phyloP scores from a whole-genome alignment of 2,888 invertebrate genomes.

The Stenodera caucasica region DNA sequence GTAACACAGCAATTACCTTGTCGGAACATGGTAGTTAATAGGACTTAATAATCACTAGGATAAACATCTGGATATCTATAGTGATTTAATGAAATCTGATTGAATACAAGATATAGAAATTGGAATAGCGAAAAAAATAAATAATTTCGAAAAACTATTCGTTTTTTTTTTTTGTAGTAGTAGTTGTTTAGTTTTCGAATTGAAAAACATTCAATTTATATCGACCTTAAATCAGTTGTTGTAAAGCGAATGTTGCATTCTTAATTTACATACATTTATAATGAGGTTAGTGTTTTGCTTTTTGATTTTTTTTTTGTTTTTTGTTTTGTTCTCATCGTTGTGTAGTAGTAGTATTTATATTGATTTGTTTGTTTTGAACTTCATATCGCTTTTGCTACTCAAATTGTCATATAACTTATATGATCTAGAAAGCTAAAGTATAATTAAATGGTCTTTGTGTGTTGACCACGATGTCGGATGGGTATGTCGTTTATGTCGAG shows the following conservation, averaged over 20 bases:
- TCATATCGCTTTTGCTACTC: slow-evolving; percentile 3
- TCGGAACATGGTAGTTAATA: slow-evolving; percentile 21
- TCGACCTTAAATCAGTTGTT: background rate
- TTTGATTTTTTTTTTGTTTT: background rate
- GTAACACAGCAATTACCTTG: slow-evolving; percentile 21
- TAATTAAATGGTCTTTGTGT: slow-evolving; percentile 47
- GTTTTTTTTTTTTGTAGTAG: too few relatives aligned
- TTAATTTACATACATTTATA: slow-evolving; percentile 4
- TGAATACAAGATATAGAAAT: background rate
- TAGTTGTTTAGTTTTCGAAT: too few relatives aligned
- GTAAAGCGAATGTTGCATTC: background rate
- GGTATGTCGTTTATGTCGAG: slow-evolving; percentile 35
- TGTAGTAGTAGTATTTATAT: too few relatives aligned
- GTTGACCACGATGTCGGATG: slow-evolving; percentile 35
- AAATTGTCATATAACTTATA: slow-evolving; percentile 11
- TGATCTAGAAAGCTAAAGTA: slow-evolving; percentile 44
- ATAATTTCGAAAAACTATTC: too few relatives aligned
- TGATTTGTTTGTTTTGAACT: background rate
- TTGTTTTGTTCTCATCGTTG: background rate
- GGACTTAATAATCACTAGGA: slow-evolving; percentile 24
- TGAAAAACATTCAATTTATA: background rate
- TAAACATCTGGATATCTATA: slow-evolving; percentile 23
- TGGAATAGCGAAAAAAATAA: background rate
- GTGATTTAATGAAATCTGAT: slow-evolving; percentile 26
- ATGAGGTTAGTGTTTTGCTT: background rate